Percentiles rank a stretch among this genome's conserved stretches.
phyloP scores from a whole-genome alignment of 2,888 invertebrate species.

The Hemicrepidius hirtus region DNA sequence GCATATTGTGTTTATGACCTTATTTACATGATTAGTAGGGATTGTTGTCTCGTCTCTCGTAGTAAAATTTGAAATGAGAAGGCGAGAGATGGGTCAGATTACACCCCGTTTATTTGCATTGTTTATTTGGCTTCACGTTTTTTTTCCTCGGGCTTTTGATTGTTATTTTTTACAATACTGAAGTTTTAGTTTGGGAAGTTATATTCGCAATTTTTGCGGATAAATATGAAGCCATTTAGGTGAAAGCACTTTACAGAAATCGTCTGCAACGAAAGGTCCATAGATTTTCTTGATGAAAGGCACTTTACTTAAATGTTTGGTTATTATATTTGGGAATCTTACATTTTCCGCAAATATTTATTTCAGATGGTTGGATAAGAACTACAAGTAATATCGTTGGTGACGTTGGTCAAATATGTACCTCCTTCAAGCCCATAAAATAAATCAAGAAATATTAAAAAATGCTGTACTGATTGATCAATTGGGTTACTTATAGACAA shows the following conservation, averaged over 20 bases:
- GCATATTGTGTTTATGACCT: constrained; percentile 46
- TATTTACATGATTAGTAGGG: constrained; percentile 49
- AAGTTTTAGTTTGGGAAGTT: background rate
- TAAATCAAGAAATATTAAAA: too few species aligned
- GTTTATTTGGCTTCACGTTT: background rate
- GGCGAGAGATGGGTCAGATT: background rate
- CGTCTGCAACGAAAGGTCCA: constrained; percentile 27
- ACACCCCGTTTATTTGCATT: constrained; percentile 4
- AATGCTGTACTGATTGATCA: too few species aligned
- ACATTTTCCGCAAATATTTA: constrained; percentile 19
- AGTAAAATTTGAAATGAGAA: constrained; percentile 6
- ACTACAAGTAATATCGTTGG: background rate
- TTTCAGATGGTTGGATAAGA: background rate
- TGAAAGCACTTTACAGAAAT: constrained; percentile 42
- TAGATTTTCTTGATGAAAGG: constrained; percentile 42
- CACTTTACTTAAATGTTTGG: constrained; percentile 36
- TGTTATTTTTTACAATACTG: too few species aligned
- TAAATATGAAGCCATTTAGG: constrained; percentile 30
- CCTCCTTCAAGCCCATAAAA: too few species aligned
- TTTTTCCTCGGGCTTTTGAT: background rate
- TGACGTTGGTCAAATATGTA: constrained; percentile 1
- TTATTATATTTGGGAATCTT: constrained; percentile 28
- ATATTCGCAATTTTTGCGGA: background rate
- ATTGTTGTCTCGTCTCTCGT: constrained; percentile 31
- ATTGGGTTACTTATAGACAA: too few species aligned